A percentile compares a stretch with the other conserved stretches of the same genome.
Conservation (phyloP, 1,140 invertebrate species). For the Lamellibrachia luymesi region DNA sequence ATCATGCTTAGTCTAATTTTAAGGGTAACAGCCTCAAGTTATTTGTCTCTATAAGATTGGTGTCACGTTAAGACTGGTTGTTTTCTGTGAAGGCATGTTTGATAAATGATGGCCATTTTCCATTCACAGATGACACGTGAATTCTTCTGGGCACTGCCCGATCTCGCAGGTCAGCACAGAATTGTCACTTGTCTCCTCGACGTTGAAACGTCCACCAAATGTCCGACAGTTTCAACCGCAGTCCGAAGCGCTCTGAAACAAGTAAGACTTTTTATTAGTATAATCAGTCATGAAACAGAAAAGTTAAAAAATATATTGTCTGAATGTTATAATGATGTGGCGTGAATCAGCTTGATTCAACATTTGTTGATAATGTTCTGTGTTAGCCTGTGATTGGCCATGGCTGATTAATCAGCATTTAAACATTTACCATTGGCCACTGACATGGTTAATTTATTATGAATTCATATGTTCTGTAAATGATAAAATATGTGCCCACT, state of each 20-base stretch:
- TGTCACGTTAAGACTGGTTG: not conserved
- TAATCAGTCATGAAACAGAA: conserved; percentile 13
- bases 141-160: conserved; percentile 44
- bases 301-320: not conserved
- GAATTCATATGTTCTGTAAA: no score
- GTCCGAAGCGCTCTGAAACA: conserved; percentile 69
- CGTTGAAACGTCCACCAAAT: conserved; percentile 35
- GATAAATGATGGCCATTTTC: not conserved
- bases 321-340: no score
- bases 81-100: not conserved
- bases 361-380: no score
- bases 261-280: conserved; percentile 61
- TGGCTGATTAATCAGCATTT: no score
- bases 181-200: conserved; percentile 55
- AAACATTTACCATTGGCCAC: no score
- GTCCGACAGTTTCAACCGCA: conserved; percentile 29
- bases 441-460: no score
- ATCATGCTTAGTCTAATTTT: no score
- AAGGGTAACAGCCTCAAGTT: not conserved
- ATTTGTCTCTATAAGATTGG: not conserved
- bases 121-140: conserved; percentile 45
- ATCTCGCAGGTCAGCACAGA: conserved; percentile 41
- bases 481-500: no score
- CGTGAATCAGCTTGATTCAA: no score
- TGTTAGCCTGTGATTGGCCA: no score